phyloP scores from a whole-genome alignment of 2,113 vertebrate genomes.

The Cryptomyrus ogoouensis region DNA sequence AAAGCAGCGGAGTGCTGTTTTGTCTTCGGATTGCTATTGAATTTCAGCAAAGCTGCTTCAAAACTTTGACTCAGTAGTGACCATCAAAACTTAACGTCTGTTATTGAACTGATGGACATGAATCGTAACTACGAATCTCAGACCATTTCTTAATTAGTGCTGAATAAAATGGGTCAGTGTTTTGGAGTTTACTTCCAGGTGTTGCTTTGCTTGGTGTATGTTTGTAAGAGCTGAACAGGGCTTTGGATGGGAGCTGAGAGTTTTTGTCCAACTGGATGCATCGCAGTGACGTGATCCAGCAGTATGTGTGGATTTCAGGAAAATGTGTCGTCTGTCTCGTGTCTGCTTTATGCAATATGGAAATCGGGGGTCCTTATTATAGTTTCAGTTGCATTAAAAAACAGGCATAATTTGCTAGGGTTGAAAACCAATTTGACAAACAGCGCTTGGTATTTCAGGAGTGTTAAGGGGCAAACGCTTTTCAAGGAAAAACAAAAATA shows the following conservation, averaged over 20 bases:
- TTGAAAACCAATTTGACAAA: neutral
- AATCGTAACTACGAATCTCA: neutral
- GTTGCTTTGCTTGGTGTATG: neutral
- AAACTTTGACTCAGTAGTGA: conserved; percentile 13
- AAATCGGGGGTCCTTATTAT: neutral
- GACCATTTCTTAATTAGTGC: neutral
- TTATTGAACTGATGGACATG: neutral
- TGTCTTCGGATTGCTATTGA: neutral
- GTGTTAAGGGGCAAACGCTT: neutral
- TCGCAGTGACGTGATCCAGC: neutral
- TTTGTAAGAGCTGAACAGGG: neutral
- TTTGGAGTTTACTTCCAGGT: neutral
- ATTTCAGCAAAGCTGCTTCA: conserved; percentile 8
- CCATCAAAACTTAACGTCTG: neutral
- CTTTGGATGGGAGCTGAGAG: neutral
- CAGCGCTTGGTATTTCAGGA: neutral
- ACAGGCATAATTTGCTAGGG: neutral
- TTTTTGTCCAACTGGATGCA: neutral
- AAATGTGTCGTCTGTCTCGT: neutral
- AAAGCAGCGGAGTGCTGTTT: neutral
- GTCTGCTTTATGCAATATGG: conserved; percentile 13
- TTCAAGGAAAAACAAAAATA: conserved; percentile 7
- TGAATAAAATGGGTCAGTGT: conserved; percentile 5
- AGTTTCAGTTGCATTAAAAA: neutral
- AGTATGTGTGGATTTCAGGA: neutral